These are phyloP conservation scores for Hippocampus comes DNA, from an alignment of 2,113 vertebrate genomes.

Conservation along the genomic window DNA sequence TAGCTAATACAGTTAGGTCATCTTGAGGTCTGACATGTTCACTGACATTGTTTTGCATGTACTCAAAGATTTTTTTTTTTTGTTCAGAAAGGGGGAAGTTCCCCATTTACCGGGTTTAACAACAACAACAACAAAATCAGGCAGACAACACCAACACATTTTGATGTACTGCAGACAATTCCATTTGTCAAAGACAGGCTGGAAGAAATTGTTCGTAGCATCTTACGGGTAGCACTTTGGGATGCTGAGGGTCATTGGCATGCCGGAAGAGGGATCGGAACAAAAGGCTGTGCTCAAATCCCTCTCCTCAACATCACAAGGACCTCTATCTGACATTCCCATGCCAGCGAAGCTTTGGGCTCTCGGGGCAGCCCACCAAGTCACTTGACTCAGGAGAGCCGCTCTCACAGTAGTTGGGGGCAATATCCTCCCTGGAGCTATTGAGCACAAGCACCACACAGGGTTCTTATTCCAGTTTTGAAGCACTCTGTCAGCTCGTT, in stretches of 20 bases:
- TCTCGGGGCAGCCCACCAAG: conserved; percentile 60
- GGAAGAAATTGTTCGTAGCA: conserved; percentile 31
- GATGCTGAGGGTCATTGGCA: conserved; percentile 39
- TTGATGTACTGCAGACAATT: conserved; percentile 14
- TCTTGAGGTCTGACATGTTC: background rate
- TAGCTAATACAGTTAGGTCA: background rate
- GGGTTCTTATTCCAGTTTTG: conserved; percentile 42
- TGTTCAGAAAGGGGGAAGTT: background rate
- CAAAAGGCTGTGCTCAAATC: conserved; percentile 53
- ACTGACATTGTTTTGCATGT: background rate
- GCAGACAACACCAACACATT: conserved; percentile 18
- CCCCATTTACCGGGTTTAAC: conserved; percentile 8
- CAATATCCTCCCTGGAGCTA: conserved; percentile 50
- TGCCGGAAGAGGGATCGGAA: conserved; percentile 56
- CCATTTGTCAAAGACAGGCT: conserved; percentile 36
- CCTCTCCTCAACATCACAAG: conserved; percentile 44
- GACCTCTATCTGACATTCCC: conserved; percentile 53
- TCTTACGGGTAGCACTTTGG: conserved; percentile 39
- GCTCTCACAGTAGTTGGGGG: conserved; percentile 49
- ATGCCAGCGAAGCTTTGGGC: conserved; percentile 47
- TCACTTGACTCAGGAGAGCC: conserved; percentile 66
- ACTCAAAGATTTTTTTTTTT: background rate
- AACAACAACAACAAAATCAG: conserved; percentile 34
- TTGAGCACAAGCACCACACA: conserved; percentile 60
- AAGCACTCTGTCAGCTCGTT: conserved; percentile 42